These are phyloP conservation scores for Sogatella furcifera DNA, from an alignment of 1,140 invertebrate species.

Conservation along the genomic window DNA sequence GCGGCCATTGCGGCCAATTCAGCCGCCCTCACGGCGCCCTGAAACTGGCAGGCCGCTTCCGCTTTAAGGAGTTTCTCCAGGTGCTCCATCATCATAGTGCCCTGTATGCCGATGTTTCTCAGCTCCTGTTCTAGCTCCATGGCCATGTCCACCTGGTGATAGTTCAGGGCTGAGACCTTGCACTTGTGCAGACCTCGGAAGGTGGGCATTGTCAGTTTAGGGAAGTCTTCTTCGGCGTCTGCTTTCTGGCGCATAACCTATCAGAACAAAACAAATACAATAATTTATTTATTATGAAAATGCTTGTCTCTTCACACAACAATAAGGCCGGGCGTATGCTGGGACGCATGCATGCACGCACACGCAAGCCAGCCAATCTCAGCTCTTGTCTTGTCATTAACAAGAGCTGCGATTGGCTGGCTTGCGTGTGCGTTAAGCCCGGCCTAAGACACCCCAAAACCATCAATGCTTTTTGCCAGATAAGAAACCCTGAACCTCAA, in stretches of 20 bases:
- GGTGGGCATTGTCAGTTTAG: not conserved
- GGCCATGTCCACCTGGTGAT: not conserved
- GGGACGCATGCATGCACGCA: no score
- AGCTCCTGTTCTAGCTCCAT: not conserved
- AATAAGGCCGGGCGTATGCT: no score
- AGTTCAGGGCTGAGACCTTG: not conserved
- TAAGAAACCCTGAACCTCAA: no score
- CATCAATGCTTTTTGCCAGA: no score
- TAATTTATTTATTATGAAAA: no score
- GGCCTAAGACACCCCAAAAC: no score
- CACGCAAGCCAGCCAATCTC: no score
- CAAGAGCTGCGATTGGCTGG: no score
- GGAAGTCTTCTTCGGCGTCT: not conserved
- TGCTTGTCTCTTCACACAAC: no score
- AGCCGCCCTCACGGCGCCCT: constrained; percentile 7
- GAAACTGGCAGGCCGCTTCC: constrained; percentile 6
- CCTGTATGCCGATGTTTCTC: not conserved
- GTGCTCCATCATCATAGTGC: not conserved
- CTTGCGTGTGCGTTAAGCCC: no score
- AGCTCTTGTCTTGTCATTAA: no score
- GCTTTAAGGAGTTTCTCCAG: constrained; percentile 1
- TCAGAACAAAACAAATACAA: no score
- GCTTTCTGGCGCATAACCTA: not conserved
- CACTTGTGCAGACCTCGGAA: not conserved
- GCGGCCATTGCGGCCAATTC: constrained; percentile 2